Conservation (phyloP, 1,140 invertebrate species). For the Condylostylus longicornis region DNA sequence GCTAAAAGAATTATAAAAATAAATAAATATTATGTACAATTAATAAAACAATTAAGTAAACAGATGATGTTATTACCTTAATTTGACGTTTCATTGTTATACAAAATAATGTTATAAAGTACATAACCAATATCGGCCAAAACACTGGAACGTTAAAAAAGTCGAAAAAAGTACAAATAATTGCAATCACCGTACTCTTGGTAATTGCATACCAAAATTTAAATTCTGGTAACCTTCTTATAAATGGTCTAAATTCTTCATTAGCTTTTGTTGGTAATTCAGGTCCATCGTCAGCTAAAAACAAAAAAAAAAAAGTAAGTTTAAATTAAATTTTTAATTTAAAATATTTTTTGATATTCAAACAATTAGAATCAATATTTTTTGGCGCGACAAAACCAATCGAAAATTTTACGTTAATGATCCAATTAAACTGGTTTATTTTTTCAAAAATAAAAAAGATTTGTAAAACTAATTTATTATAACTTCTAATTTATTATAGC, state of each 20-base stretch:
- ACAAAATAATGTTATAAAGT: conserved; percentile 95
- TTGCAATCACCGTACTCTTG: conserved; percentile 84
- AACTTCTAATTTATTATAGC: too few species aligned
- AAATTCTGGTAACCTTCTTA: conserved; percentile 93
- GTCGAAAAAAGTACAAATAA: conserved; percentile 93
- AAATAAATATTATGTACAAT: conserved; percentile 4
- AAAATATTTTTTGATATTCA: too few species aligned
- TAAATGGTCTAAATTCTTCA: conserved; percentile 98
- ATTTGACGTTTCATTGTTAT: conserved; percentile 99
- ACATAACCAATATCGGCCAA: conserved; percentile 99
- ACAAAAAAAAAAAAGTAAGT: conserved; percentile 3
- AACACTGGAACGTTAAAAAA: conserved; percentile 98
- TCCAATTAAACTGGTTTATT: too few species aligned
- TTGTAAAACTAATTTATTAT: too few species aligned
- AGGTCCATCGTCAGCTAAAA: conserved; percentile 62
- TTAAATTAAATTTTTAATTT: not conserved
- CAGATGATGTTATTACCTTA: too few species aligned
- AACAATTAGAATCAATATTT: too few species aligned
- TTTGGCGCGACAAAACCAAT: too few species aligned
- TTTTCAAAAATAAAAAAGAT: too few species aligned
- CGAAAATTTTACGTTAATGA: too few species aligned
- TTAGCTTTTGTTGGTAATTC: conserved; percentile 84
- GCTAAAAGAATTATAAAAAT: conserved; percentile 50
- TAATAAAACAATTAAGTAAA: conserved; percentile 9
- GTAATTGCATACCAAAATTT: conserved; percentile 99